Evolutionary conservation across 2,113 vertebrate genomes (phyloP).

Genomic region (Apodemus speciosus): DNA sequence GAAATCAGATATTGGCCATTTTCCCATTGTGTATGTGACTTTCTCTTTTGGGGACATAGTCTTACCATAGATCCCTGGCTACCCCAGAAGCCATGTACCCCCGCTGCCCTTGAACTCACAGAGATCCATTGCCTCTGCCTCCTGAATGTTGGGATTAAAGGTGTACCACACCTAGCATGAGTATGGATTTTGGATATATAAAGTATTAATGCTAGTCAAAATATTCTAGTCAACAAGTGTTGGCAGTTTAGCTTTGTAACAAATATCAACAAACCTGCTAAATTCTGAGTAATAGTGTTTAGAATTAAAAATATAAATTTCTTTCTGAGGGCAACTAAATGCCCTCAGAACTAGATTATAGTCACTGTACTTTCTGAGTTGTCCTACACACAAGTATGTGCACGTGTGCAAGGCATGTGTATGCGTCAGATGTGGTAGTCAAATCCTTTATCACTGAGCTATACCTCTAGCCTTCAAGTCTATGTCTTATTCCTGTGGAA

Average conservation of each 20-base stretch:
- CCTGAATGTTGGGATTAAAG: neutral
- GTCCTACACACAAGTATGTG: neutral
- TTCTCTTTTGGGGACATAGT: neutral
- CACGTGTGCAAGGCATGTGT: too few relatives aligned
- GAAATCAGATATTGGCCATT: neutral
- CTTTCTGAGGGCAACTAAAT: neutral
- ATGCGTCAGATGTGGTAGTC: neutral
- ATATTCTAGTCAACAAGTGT: neutral
- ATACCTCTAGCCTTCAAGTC: neutral
- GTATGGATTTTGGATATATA: neutral
- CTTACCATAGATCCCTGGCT: neutral
- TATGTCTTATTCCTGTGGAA: neutral
- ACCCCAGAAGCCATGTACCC: neutral
- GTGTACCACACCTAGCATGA: neutral
- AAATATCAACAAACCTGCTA: neutral
- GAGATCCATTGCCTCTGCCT: neutral
- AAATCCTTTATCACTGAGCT: neutral
- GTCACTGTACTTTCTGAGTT: neutral
- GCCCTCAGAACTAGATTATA: too few relatives aligned
- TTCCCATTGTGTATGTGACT: neutral
- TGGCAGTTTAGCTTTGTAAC: neutral
- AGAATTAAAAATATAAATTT: neutral
- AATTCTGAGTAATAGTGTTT: neutral
- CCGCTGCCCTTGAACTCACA: neutral
- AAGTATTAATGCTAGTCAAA: neutral